Percentiles rank a stretch among this genome's conserved stretches.
Evolutionary conservation across 2,113 vertebrate species (phyloP).

Genomic region (Podocnemis expansa): DNA sequence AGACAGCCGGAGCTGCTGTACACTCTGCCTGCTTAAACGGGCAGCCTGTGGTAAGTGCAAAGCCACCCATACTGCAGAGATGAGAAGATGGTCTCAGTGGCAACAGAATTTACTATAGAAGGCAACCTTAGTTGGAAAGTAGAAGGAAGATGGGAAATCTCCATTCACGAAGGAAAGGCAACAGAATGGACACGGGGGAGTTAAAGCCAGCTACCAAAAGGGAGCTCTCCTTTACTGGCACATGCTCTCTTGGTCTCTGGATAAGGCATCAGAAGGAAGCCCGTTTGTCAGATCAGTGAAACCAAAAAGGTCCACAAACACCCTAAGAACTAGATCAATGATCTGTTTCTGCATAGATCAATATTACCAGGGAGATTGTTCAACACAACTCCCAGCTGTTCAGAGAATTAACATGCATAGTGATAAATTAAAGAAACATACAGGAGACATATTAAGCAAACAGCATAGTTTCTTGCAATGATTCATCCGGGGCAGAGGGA

Average conservation of each 20-base stretch:
- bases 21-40: not conserved
- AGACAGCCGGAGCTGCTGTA: not conserved
- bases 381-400: not conserved
- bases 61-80: not conserved
- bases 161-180: not conserved
- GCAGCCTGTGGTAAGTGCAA: not conserved
- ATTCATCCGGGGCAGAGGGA: not conserved
- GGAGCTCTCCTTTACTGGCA: not conserved
- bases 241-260: not conserved
- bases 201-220: not conserved
- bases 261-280: not conserved
- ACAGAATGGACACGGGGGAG: not conserved
- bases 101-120: rapidly evolving
- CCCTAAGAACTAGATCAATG: not conserved
- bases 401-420: slow-evolving; percentile 3
- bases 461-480: not conserved
- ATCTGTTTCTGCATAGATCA: not conserved
- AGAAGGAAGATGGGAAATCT: not conserved
- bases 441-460: not conserved
- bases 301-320: not conserved
- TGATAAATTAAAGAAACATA: not conserved
- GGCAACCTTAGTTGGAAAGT: not conserved
- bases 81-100: not conserved
- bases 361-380: not conserved
- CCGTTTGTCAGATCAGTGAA: not conserved